A percentile compares a stretch with the other conserved stretches of the same genome.
These are phyloP conservation scores for Hydrolagus affinis DNA, from an alignment of 2,113 vertebrate species.

Conservation along the genomic window DNA sequence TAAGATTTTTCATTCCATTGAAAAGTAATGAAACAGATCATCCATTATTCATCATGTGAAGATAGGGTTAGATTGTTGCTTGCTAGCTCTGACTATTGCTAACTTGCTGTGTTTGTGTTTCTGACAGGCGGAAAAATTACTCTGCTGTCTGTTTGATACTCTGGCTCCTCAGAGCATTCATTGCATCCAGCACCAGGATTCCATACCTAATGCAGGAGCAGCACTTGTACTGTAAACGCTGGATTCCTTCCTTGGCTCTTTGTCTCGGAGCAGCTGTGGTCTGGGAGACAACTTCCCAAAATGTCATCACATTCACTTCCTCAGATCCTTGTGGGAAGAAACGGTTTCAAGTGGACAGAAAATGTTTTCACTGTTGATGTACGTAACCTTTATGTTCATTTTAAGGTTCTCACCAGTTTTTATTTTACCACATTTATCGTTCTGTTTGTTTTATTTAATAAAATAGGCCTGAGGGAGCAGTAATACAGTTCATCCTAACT, in stretches of 20 bases:
- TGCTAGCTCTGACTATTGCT: too few species aligned
- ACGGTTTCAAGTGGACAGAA: too few species aligned
- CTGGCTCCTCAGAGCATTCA: slow-evolving; percentile 48
- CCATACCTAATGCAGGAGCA: neutral
- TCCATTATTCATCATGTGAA: too few species aligned
- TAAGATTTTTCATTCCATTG: too few species aligned
- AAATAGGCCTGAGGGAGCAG: neutral
- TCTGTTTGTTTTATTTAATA: neutral
- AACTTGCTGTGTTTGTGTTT: slow-evolving; percentile 27
- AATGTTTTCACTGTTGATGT: neutral
- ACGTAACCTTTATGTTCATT: neutral
- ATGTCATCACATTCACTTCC: neutral
- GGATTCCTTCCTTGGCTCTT: too few species aligned
- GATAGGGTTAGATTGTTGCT: too few species aligned
- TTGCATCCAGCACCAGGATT: slow-evolving; percentile 33
- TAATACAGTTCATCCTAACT: neutral
- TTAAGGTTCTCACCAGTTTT: neutral
- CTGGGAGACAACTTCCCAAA: neutral
- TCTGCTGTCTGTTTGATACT: slow-evolving; percentile 51
- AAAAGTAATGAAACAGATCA: too few species aligned
- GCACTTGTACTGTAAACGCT: neutral
- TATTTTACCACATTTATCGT: neutral
- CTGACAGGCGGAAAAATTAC: slow-evolving; percentile 50
- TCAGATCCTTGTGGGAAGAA: neutral
- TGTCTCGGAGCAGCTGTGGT: too few species aligned